Base-by-base conservation (phyloP, 23 tunicate species). In the Diplosoma virens region DNA sequence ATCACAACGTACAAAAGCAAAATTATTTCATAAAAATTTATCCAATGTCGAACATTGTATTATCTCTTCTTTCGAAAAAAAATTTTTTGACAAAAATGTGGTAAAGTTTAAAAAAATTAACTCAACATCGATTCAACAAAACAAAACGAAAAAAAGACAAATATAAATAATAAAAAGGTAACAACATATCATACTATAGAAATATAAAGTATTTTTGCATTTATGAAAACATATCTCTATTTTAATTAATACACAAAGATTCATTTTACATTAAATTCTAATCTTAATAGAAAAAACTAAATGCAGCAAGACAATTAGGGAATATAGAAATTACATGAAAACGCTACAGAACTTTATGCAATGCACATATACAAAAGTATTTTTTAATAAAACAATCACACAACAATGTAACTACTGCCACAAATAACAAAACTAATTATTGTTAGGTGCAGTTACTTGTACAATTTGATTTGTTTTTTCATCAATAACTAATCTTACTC, bases 401-500 rank as follows among this genome's bases (percentile, higher is more conserved):
- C n/a, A n/a, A n/a, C n/a, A n/a, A n/a, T n/a, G n/a, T n/a, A n/a
- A n/a, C n/a, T n/a, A n/a, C n/a, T n/a, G n/a, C n/a, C n/a, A n/a
- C n/a, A n/a, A n/a, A n/a, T n/a, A n/a, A n/a, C n/a, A n/a, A n/a
- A 41, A 41, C 9, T 14, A 7, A 14, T 41, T 41, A 22, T 61
- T 61, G 6, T 18, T 6, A 5, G 69, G 69, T 4, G 30, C 69
- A 4, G 34, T 63, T 45, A 89, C 79, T 29, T 80, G 75, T 59
- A 66, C 66, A 71, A 89, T 37, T 72, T 89, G 77, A 78, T 77
- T 89, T 54, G 95, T 87, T 14, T 71, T 47, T 1, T 70, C 71
- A 52, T 89, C 86, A 4, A 89, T 50, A 23, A 82, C 88, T 37
- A 89, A 53, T 50, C 60, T 60, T 20, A 89, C 87, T 2, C 53